Evolutionary conservation across 1,140 invertebrate genomes (phyloP).

Genomic region (Drosophila carrolli): DNA sequence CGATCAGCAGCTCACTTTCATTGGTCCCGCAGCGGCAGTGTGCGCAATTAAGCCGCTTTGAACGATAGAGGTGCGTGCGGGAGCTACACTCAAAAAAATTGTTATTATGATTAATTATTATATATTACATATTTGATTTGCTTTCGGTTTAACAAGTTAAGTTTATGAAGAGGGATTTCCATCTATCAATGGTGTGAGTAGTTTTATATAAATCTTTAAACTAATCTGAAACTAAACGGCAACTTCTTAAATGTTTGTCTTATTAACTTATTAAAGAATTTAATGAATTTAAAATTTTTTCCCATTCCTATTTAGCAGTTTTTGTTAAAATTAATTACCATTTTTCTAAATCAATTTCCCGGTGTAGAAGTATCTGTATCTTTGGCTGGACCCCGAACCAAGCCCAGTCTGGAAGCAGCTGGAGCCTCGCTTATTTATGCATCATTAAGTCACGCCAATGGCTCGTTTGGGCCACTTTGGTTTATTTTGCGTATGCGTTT

Average conservation of each 20-base stretch:
- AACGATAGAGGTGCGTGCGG: constrained; percentile 28
- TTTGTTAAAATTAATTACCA: no score
- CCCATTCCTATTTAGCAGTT: no score
- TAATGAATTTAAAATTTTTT: no score
- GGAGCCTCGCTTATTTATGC: constrained; percentile 70
- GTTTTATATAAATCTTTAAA: no score
- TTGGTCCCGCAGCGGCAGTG: constrained; percentile 23
- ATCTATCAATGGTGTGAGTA: no score
- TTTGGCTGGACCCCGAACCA: constrained; percentile 1
- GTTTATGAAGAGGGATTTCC: no score
- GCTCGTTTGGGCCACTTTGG: constrained; percentile 63
- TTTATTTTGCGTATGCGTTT: constrained; percentile 37
- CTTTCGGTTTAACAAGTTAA: no score
- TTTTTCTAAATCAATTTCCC: background rate
- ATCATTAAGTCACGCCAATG: constrained; percentile 80
- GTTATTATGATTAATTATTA: no score
- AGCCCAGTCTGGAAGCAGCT: constrained; percentile 24
- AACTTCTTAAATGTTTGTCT: no score
- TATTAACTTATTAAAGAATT: no score
- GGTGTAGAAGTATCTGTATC: constrained; percentile 12
- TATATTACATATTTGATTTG: no score
- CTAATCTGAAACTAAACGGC: no score
- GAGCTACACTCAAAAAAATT: background rate
- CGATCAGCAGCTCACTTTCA: constrained; percentile 32
- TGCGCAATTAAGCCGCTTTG: constrained; percentile 36